Conservation (phyloP, 2,113 vertebrate genomes). For the Phalacrocorax carbo region DNA sequence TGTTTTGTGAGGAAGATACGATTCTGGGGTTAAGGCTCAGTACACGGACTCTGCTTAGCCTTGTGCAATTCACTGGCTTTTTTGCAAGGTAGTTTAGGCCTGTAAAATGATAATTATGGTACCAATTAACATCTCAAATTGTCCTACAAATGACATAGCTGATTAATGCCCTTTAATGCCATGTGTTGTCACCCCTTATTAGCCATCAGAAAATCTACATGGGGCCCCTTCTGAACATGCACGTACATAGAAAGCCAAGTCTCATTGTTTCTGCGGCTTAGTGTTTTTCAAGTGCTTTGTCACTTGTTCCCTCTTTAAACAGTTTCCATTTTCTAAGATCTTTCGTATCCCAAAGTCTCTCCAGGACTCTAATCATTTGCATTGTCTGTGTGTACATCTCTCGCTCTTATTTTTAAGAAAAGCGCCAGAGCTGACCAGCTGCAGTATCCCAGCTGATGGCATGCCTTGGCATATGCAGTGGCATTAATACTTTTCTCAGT, state of each 20-base stretch:
- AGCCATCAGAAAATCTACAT: neutral
- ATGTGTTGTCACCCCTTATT: neutral
- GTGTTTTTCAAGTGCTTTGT: neutral
- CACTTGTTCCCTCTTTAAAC: neutral
- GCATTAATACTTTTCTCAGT: constrained; percentile 42
- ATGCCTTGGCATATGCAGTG: neutral
- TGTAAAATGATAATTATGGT: neutral
- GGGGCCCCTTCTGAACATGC: neutral
- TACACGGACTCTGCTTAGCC: neutral
- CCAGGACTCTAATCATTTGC: neutral
- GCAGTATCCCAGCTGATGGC: neutral
- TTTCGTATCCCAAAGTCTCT: neutral
- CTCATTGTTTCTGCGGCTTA: accelerated
- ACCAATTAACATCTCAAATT: neutral
- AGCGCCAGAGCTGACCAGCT: neutral
- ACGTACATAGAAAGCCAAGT: neutral
- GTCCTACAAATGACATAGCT: neutral
- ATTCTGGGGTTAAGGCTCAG: neutral
- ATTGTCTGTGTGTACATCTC: neutral
- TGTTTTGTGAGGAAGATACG: neutral
- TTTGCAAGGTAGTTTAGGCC: neutral
- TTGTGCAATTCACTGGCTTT: neutral
- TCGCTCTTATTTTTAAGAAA: neutral
- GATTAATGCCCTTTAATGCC: neutral
- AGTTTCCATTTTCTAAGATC: neutral